Conservation (phyloP, 2,888 invertebrate species). For the Hedychridium roseum region DNA sequence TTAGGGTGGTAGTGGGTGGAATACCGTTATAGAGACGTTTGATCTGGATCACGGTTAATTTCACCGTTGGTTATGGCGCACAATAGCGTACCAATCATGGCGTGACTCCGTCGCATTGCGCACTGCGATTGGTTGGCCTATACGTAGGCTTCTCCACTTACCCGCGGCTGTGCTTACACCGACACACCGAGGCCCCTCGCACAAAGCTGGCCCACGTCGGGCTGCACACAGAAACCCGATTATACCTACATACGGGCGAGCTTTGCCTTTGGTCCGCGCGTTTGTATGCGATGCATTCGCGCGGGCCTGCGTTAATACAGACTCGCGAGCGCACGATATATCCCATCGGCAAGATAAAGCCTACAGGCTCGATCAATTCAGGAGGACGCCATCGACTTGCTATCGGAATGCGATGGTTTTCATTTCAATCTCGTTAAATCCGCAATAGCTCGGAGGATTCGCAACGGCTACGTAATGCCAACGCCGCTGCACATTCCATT, state of each 20-base stretch:
- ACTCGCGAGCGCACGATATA: slow-evolving; percentile 4
- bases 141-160: background rate
- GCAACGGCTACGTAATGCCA: no score
- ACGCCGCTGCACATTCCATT: no score
- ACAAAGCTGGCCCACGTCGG: no score
- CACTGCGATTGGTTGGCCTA: slow-evolving; percentile 28
- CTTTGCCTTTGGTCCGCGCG: no score
- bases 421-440: slow-evolving; percentile 32
- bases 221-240: no score
- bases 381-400: slow-evolving; percentile 36
- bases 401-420: slow-evolving; percentile 29
- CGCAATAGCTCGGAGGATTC: slow-evolving; percentile 14
- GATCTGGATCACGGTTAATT: slow-evolving; percentile 42
- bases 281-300: no score
- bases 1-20: no score
- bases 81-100: slow-evolving; percentile 37
- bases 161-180: background rate
- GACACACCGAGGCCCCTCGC: no score
- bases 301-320: background rate
- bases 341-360: slow-evolving; percentile 25
- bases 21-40: no score
- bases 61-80: slow-evolving; percentile 37
- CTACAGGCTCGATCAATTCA: slow-evolving; percentile 31
- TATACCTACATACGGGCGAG: background rate
- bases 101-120: slow-evolving; percentile 28